Evolutionary conservation across 2,888 invertebrate genomes (phyloP), one percentile per base, ranked within the genome.

Genomic region (Priocnemis perturbator): DNA sequence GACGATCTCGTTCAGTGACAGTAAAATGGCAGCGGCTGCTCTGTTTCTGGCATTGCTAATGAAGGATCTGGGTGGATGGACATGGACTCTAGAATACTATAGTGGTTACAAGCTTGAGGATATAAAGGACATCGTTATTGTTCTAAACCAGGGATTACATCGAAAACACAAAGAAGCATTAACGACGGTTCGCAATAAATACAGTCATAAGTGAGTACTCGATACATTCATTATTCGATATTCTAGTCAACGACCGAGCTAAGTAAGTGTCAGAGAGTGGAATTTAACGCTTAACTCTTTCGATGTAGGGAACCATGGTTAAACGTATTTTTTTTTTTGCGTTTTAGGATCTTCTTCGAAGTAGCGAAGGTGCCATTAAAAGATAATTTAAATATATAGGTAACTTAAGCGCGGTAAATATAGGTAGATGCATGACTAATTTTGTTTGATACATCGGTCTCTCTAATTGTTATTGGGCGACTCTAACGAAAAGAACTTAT

Each of bases 141-240:
- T 92, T 17, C 91, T 97, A 61, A 97, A 98, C 90, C 92, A 92
- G 44, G 93, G 94, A 69, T 90, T 98, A 1, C 94, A 94, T 84
- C 92, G 93, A 83, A 95, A 94, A 83, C 93, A 94, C n/a, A 94
- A 94, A 84, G 92, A 94, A 44, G 93, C 95, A 69, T 91, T 97
- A 78, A 94, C 94, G 90, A 97, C 98, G 37, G 95, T 98, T 64
- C 91, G 94, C 77, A 96, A 95, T 89, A 98, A 98, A 90, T 98
- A 98, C 89, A 96, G 97, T 3, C 98, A 98, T 90, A 94, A 94
- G 93, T 93, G 89, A 90, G 91, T 90, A 56, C 55, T 60, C 37
- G 4, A 11, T 37, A 5, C 4, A 37, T 37, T 26, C 5, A 2
- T 62, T 3, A 17, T 53, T 48, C 20, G n/a, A 57, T 23, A 44